These are phyloP conservation scores for Drosophila formosana DNA, from an alignment of 2,888 invertebrate genomes.

Conservation along the genomic window DNA sequence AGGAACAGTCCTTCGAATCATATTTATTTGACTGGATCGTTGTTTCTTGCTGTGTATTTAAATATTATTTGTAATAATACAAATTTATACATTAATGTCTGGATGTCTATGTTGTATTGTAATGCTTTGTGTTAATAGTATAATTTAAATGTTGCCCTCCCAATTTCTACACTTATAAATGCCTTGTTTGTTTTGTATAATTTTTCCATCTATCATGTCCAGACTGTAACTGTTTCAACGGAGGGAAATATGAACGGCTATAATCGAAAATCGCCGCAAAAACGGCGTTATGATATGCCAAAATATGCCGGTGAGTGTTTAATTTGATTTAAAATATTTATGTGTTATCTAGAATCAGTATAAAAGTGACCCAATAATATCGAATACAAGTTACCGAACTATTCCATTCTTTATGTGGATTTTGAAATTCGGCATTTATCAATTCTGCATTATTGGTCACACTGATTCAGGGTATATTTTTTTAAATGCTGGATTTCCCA, in stretches of 20 bases:
- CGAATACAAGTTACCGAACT: no score
- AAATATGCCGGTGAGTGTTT: slow-evolving; percentile 81
- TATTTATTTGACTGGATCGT: background rate
- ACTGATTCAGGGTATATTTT: no score
- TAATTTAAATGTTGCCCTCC: background rate
- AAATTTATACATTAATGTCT: slow-evolving; percentile 23
- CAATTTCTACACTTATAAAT: background rate
- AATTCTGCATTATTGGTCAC: no score
- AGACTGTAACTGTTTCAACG: slow-evolving; percentile 76
- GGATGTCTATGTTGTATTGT: slow-evolving; percentile 49
- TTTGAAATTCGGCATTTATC: no score
- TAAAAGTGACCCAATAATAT: no score
- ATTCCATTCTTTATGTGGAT: no score
- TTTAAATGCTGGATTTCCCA: no score
- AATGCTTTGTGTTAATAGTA: slow-evolving; percentile 26
- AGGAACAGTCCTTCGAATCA: background rate
- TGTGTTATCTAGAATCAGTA: no score
- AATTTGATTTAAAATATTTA: background rate
- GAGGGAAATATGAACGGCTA: slow-evolving; percentile 83
- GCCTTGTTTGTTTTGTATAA: background rate
- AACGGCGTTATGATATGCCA: slow-evolving; percentile 84
- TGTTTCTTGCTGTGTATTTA: slow-evolving; percentile 19
- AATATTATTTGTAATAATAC: slow-evolving; percentile 18
- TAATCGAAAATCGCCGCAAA: slow-evolving; percentile 83
- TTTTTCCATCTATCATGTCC: slow-evolving; percentile 18